Percentiles rank a stretch among this genome's conserved stretches.
These are phyloP conservation scores for Aphelenchoides besseyi DNA, from an alignment of 1,140 invertebrate species.

Conservation along the genomic window DNA sequence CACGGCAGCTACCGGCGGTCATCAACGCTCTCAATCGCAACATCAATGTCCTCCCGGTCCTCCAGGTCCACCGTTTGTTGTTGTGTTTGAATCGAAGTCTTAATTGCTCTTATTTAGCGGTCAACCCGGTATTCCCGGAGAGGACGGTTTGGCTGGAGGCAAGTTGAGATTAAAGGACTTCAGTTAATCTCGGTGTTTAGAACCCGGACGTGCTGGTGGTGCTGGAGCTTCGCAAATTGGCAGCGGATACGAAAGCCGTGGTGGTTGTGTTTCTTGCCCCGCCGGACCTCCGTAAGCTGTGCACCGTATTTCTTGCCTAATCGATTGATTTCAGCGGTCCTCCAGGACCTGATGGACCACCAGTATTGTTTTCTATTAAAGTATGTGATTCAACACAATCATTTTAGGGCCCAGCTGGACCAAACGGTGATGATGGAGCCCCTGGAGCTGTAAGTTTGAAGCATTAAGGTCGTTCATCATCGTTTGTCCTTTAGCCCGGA, in stretches of 20 bases:
- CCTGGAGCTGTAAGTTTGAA: conserved; percentile 15
- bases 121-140: conserved; percentile 20
- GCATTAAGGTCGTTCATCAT: neutral
- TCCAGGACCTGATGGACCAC: conserved; percentile 22
- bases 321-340: conserved; percentile 22
- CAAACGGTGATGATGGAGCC: conserved; percentile 18
- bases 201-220: conserved; percentile 20
- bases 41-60: conserved; percentile 29
- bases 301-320: conserved; percentile 20
- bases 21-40: conserved; percentile 9
- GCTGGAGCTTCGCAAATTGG: conserved; percentile 25
- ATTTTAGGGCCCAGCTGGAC: conserved; percentile 7
- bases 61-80: conserved; percentile 22
- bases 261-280: conserved; percentile 14
- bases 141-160: neutral
- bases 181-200: conserved; percentile 7
- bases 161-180: conserved; percentile 18
- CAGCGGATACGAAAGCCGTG: neutral
- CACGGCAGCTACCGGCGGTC: conserved; percentile 4
- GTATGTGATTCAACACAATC: neutral
- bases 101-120: neutral
- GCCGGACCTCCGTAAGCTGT: conserved; percentile 19
- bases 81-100: too few species aligned
- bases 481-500: conserved; percentile 3
- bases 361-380: neutral